Conservation (phyloP, 2,888 invertebrate genomes). For the Choristoneura rosaceana region DNA sequence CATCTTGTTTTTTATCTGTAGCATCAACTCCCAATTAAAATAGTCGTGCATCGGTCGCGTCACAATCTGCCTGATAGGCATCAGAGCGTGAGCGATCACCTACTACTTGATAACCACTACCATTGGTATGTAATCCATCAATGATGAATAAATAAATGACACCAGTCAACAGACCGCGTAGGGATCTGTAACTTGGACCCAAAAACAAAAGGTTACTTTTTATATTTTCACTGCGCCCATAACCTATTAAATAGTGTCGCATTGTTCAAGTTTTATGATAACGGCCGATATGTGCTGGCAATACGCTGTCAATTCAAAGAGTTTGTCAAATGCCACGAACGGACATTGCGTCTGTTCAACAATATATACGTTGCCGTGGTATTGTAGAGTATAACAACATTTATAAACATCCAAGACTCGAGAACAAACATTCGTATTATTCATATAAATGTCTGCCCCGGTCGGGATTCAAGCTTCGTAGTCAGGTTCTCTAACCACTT, state of each 20-base stretch:
- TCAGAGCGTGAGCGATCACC: slow-evolving; percentile 81
- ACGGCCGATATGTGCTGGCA: too few relatives aligned
- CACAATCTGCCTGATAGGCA: slow-evolving; percentile 77
- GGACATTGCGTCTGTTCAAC: too few relatives aligned
- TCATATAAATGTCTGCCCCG: too few relatives aligned
- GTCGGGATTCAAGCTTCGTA: too few relatives aligned
- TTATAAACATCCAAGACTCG: too few relatives aligned
- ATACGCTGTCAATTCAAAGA: too few relatives aligned
- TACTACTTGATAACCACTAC: slow-evolving; percentile 54
- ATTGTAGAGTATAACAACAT: too few relatives aligned
- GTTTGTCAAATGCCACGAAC: too few relatives aligned
- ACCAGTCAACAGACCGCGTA: not conserved
- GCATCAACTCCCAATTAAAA: slow-evolving; percentile 83
- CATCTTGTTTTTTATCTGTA: slow-evolving; percentile 77
- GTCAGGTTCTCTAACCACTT: too few relatives aligned
- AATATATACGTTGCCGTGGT: too few relatives aligned
- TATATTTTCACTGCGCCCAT: not conserved
- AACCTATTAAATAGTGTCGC: not conserved
- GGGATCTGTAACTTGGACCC: not conserved
- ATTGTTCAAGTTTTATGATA: too few relatives aligned
- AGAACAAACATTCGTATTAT: too few relatives aligned
- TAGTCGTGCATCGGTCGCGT: slow-evolving; percentile 83
- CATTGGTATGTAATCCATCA: slow-evolving; percentile 37
- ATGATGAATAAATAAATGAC: slow-evolving; percentile 14
- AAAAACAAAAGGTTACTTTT: not conserved